Base-by-base conservation (phyloP, 2,888 invertebrate genomes). In the Drosophila leonis region DNA sequence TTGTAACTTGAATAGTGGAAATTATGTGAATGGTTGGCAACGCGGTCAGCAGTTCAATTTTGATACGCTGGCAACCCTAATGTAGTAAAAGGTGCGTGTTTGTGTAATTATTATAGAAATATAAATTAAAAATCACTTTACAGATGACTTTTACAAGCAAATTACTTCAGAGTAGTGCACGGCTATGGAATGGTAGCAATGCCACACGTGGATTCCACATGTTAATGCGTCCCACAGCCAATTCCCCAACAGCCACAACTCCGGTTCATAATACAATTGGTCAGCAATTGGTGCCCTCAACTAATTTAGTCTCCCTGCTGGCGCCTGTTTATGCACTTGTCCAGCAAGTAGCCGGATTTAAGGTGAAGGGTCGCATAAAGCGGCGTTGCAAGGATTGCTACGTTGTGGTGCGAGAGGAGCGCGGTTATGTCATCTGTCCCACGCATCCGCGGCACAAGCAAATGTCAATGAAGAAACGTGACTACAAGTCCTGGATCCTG, bases 371-470 rank as follows among this genome's bases (percentile, higher is more conserved):
- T 7, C 92, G 92, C 18, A 93, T 97, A 35, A 94, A 94, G 65
- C 94, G 95, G 62, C 95, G 98, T 44, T 98, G 98, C 90, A 96
- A 95, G 92, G 95, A 96, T 85, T 98, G 98, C 90, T 96, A 95
- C 85, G 94, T 96, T 86, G 95, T 96, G 13, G 93, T 94, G 48
- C 93, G 96, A 64, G 94, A 96, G 82, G 95, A 96, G 78, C 94
- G 96, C 67, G 90, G 95, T 80, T 96, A 95, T 92, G 95, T 97
- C 46, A 95, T 96, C 78, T 98, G 98, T 82, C 95, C 95, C 63
- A 95, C 95, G 33, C 95, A 95, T 90, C 96, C 95, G 27, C 94
- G 97, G 41, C 98, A 98, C 90, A 98, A 98, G 90, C 97, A 97
- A 93, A 96, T 96, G 95, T 93, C 95, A 18, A 95, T 95, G 94